phyloP scores from a whole-genome alignment of 1,140 invertebrate genomes.

The Dendrolimus kikuchii region DNA sequence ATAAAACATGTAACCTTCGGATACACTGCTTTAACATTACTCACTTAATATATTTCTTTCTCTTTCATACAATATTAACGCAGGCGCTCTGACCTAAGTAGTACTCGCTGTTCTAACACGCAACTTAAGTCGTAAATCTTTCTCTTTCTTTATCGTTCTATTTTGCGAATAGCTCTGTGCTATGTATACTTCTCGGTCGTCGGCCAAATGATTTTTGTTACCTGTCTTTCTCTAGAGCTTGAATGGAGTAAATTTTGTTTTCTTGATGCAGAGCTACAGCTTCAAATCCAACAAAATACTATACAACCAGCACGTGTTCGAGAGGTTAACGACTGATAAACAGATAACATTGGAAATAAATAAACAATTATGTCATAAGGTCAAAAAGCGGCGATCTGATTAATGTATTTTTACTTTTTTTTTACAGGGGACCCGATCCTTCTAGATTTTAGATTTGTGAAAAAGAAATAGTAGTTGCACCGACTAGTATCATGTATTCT shows the following conservation, averaged over 20 bases:
- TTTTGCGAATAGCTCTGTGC: constrained; percentile 70
- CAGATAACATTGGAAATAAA: constrained; percentile 63
- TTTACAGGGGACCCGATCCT: too few species aligned
- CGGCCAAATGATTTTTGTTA: constrained; percentile 67
- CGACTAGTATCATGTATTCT: too few species aligned
- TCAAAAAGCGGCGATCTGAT: neutral
- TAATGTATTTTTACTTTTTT: constrained; percentile 9
- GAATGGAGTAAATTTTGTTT: constrained; percentile 67
- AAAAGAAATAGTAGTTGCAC: too few species aligned
- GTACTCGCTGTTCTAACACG: too few species aligned
- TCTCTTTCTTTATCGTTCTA: constrained; percentile 63
- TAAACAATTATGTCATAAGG: constrained; percentile 38
- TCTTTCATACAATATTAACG: constrained; percentile 49
- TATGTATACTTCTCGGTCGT: constrained; percentile 72
- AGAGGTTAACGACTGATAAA: constrained; percentile 66
- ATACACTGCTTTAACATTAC: constrained; percentile 30
- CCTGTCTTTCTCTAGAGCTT: constrained; percentile 70
- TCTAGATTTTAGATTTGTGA: too few species aligned
- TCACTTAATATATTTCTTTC: constrained; percentile 30
- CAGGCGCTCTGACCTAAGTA: constrained; percentile 60
- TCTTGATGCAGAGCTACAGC: constrained; percentile 66
- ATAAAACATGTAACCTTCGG: constrained; percentile 62
- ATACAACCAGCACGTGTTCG: constrained; percentile 57
- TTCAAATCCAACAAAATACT: constrained; percentile 68
- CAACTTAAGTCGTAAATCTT: constrained; percentile 10